A percentile compares a stretch with the other conserved stretches of the same genome.
Conservation (phyloP, 1,140 invertebrate genomes). For the Manduca sexta region DNA sequence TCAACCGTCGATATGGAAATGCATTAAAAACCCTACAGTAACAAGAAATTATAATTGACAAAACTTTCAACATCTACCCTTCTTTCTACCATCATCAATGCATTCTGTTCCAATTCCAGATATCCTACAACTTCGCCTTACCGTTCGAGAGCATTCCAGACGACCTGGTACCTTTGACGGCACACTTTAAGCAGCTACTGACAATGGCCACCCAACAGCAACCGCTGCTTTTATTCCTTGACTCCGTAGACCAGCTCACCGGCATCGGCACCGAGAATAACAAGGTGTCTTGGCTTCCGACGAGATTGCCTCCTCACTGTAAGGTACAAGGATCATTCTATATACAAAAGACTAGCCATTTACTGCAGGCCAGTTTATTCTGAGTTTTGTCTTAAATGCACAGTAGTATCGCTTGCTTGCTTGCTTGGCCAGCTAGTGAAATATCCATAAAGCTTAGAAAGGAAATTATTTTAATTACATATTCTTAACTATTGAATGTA, state of each 20-base stretch:
- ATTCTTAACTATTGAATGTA: too few species aligned
- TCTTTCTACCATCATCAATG: background rate
- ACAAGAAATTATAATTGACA: too few species aligned
- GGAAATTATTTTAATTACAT: too few species aligned
- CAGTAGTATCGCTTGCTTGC: too few species aligned
- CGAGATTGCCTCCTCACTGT: constrained; percentile 89
- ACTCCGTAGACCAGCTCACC: constrained; percentile 97
- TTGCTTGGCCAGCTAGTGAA: too few species aligned
- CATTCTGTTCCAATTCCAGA: constrained; percentile 72
- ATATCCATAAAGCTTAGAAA: too few species aligned
- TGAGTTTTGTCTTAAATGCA: too few species aligned
- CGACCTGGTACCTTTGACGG: constrained; percentile 95
- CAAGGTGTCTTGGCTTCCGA: constrained; percentile 97
- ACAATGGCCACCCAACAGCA: constrained; percentile 86
- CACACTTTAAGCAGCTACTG: constrained; percentile 95
- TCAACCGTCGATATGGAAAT: too few species aligned
- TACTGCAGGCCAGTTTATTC: too few species aligned
- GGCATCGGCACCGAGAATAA: constrained; percentile 92
- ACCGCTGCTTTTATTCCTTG: constrained; percentile 90
- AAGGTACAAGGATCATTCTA: constrained; percentile 77
- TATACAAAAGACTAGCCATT: too few species aligned
- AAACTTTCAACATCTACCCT: too few species aligned
- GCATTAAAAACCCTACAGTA: too few species aligned
- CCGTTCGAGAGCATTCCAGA: constrained; percentile 95
- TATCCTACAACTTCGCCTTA: constrained; percentile 95